These are phyloP conservation scores for Rhodinocichla rosea DNA, from an alignment of 2,113 vertebrate genomes.

Conservation along the genomic window DNA sequence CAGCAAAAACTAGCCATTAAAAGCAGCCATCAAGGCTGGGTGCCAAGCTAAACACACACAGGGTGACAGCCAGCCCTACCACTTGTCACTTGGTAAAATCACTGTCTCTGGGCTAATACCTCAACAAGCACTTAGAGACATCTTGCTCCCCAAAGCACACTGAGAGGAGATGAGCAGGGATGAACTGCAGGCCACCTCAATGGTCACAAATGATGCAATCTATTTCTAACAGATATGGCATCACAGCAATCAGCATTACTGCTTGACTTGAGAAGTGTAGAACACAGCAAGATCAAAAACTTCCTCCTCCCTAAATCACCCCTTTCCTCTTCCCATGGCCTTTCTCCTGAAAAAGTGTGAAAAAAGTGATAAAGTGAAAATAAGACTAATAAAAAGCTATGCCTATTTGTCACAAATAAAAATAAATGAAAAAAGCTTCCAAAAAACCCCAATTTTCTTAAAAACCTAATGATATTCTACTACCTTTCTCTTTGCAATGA, in stretches of 20 bases:
- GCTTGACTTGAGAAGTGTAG: not conserved
- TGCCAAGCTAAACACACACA: fast-evolving
- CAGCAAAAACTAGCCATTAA: not conserved
- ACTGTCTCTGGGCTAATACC: not conserved
- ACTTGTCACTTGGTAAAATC: not conserved
- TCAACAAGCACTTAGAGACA: not conserved
- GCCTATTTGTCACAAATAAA: not conserved
- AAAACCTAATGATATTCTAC: not conserved
- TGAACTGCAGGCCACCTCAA: not conserved
- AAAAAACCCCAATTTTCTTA: not conserved
- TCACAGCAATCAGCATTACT: not conserved
- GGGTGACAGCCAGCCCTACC: not conserved
- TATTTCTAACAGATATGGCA: not conserved
- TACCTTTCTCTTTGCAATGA: not conserved
- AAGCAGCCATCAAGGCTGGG: not conserved
- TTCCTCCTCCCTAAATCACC: not conserved
- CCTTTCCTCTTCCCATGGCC: not conserved
- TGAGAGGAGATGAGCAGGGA: not conserved
- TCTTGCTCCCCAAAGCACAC: not conserved
- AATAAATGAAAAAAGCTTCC: not conserved
- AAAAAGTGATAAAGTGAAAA: not conserved
- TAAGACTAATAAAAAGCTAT: not conserved
- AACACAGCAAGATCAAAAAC: not conserved
- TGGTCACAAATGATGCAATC: not conserved
- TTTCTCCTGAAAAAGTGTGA: not conserved